Evolutionary conservation across 2,888 invertebrate genomes (phyloP), one percentile per base, ranked within the genome.

Genomic region (Andricus curvator): DNA sequence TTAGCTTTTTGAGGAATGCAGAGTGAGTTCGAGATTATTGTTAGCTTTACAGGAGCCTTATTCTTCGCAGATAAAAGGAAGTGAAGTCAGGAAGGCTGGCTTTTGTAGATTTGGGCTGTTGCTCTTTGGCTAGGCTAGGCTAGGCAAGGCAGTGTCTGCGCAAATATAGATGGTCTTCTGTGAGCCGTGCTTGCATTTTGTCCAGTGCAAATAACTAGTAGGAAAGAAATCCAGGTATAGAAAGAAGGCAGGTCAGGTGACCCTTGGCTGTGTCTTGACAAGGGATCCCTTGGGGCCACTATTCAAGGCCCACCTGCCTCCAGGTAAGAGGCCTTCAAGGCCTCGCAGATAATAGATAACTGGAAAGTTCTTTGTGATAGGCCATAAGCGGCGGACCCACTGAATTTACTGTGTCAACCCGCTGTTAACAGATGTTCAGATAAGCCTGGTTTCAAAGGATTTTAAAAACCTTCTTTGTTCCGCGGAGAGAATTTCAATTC

Each of bases 351-450:
- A 92, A 92, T 91, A 92, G 92, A 91, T 92, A 92, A 91, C 90
- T 88, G 89, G 86, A 86, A 89, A 87, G 87, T 85, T 88, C 90
- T 91, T 91, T 90, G 89, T 90, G 90, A 91, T 91, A 91, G 87
- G 86, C 86, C 83, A 84, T 83, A 84, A 84, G 85, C 87, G 85
- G 83, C 83, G 85, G 83, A 85, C 86, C 87, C 84, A 83, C 78
- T 79, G 82, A 83, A 85, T 84, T 83, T 82, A 85, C 86, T 85
- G 84, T 87, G 87, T 88, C 88, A 88, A 89, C 85, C 88, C 88
- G 88, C 91, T 91, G 90, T 91, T 91, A 91, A 92, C 91, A 92
- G 91, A 91, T 92, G 91, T 92, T 91, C 90, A 89, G 91, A 92
- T 92, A 92, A 91, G 90, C 89, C 86, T 84, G 84, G 83, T 86